Evolutionary conservation across 1,140 invertebrate genomes (phyloP), one percentile per base, ranked within the genome.

Genomic region (Hylaeus anthracinus): DNA sequence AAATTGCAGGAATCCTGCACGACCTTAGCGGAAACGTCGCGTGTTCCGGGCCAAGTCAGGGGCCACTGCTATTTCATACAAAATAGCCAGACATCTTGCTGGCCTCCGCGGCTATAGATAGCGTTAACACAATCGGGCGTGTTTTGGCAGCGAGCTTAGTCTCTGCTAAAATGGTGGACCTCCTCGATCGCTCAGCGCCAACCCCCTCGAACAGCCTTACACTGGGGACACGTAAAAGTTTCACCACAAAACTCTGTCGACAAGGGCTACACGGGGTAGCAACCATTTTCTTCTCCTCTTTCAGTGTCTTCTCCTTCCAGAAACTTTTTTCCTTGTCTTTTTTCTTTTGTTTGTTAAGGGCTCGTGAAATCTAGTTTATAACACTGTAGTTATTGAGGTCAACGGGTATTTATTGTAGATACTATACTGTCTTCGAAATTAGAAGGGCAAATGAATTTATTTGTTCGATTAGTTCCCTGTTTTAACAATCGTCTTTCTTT

Each of bases 31-130:
- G 77, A 84, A 86, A 79, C 83, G 73, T 81, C 72, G 64, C 65
- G 79, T 53, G 86, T 83, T 82, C 79, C 84, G 75, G 70, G 82
- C 87, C 86, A 85, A 88, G 86, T 88, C 88, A 88, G 84, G 81
- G 75, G 58, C 55, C 58, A 43, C 56, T 69, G 48, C 72, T 90
- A 88, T 88, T 89, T 90, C 84, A 90, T 84, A 81, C 48, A 83
- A 72, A 82, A 86, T 79, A 74, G 66, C 79, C 53, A 64, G 85
- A 65, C 74, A 76, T 88, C 71, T 79, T 79, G 66, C 70, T n/a
- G 26, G 53, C 56, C 65, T 58, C 5, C 73, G 65, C 14, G 12
- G 0, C 66, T 55, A 74, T 56, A 78, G 76, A 85, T 65, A 77
- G 58, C 63, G 76, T 88, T 88, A 85, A 88, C 79, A 89, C 81